Base-by-base conservation (phyloP, 1,140 invertebrate species). In the Homalodisca vitripennis region DNA sequence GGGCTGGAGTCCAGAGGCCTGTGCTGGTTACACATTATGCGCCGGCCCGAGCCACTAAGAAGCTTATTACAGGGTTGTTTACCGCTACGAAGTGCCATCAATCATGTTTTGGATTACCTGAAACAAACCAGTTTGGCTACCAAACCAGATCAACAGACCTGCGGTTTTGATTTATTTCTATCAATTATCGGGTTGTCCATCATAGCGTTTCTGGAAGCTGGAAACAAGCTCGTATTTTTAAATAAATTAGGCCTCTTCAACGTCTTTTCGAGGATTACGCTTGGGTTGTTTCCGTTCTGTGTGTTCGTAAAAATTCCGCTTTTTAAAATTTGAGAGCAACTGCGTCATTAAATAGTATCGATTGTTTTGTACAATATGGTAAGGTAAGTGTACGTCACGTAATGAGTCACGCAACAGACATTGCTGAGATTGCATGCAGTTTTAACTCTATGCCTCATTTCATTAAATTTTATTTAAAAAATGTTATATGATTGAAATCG, bases 161-260 rank as follows among this genome's bases (percentile, higher is more conserved):
- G 17, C 34, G 34, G 17, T 17, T 17, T 41, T 41, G 34, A 53
- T 53, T 53, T 53, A 53, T 53, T 22, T 22, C 48, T 53, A 53
- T 53, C 48, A 53, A 53, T 53, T 53, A 53, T 53, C 48, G 12
- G 6, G 48, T 53, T 20, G 48, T 53, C 6, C 3, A 53, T 53
- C 22, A 53, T 41, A 53, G 20, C 22, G 20, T 53, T 53, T 53
- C 48, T 53, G 48, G 48, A 53, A 53, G 48, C 48, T 10, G 48
- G 22, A 12, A 22, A 22, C 48, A 22, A 14, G 12, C 12, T 53
- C 22, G 22, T 53, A 53, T 53, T 53, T 53, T 22, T 24, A 6
- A 24, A 53, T 20, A 53, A 53, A 41, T 6, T 41, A 41, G 34
- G 6, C 34, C 34, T 41, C 34, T 41, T 41, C 34, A 41, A 6